These are phyloP conservation scores for Chaetophractus vellerosus DNA, from an alignment of 2,797 vertebrate genomes.

Conservation along the genomic window DNA sequence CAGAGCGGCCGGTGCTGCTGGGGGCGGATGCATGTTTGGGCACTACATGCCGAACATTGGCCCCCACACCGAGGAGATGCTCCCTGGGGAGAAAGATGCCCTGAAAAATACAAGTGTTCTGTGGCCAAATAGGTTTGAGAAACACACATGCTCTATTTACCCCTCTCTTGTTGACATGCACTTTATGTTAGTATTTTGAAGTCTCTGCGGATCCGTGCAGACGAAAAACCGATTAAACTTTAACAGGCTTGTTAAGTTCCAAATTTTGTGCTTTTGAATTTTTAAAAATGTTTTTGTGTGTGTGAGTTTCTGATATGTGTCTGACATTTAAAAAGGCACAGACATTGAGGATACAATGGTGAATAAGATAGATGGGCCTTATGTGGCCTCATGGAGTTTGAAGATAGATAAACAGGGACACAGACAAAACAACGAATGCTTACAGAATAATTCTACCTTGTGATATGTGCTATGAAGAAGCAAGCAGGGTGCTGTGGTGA, in stretches of 20 bases:
- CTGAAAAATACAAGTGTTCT: background rate
- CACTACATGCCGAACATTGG: background rate
- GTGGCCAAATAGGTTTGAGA: background rate
- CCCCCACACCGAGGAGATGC: background rate
- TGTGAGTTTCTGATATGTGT: background rate
- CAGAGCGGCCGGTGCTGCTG: background rate
- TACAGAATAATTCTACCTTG: background rate
- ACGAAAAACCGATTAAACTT: background rate
- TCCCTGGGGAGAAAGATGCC: background rate
- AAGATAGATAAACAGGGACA: background rate
- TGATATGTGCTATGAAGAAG: background rate
- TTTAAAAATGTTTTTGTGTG: background rate
- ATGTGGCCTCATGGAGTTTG: background rate
- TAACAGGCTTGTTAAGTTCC: background rate
- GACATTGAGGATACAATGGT: background rate
- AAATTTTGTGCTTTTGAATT: background rate
- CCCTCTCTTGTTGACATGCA: background rate
- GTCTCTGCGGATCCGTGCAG: background rate
- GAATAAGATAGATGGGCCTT: background rate
- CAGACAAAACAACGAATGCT: background rate
- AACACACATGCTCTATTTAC: rapidly evolving
- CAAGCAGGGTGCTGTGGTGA: background rate
- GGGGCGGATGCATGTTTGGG: background rate
- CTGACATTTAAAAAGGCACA: background rate
- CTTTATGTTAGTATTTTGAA: background rate